These are phyloP conservation scores for Pseudorectes ferrugineus DNA, from an alignment of 2,113 vertebrate genomes.

Conservation along the genomic window DNA sequence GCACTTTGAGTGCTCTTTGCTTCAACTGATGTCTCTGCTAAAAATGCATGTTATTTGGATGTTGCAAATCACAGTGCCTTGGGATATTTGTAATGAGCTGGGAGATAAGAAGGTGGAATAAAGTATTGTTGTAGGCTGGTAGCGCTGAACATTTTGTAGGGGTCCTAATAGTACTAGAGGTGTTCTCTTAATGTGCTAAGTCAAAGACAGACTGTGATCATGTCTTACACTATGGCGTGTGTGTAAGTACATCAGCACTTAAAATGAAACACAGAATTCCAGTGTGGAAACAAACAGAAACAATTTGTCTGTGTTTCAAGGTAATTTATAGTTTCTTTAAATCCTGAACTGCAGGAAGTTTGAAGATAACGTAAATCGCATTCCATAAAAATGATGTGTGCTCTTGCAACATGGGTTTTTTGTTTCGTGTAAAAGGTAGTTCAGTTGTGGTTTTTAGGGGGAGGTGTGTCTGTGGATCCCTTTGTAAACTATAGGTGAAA, in stretches of 20 bases:
- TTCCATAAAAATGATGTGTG: neutral
- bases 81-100: neutral
- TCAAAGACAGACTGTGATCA: neutral
- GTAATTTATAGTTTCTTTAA: neutral
- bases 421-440: neutral
- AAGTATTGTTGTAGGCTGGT: neutral
- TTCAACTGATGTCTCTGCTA: neutral
- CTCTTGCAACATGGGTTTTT: neutral
- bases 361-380: neutral
- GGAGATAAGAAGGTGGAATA: neutral
- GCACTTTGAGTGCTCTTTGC: neutral
- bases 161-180: neutral
- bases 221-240: neutral
- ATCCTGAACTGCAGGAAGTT: neutral
- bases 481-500: neutral
- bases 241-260: neutral
- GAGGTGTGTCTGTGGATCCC: neutral
- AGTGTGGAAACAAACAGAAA: neutral
- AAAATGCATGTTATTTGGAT: neutral
- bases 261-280: neutral
- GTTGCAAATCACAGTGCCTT: neutral
- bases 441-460: neutral
- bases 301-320: neutral
- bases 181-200: neutral
- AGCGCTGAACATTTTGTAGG: neutral